Percentiles rank a stretch among this genome's conserved stretches.
These are phyloP conservation scores for Yponomeuta malinellus DNA, from an alignment of 2,888 invertebrate species.

Conservation along the genomic window DNA sequence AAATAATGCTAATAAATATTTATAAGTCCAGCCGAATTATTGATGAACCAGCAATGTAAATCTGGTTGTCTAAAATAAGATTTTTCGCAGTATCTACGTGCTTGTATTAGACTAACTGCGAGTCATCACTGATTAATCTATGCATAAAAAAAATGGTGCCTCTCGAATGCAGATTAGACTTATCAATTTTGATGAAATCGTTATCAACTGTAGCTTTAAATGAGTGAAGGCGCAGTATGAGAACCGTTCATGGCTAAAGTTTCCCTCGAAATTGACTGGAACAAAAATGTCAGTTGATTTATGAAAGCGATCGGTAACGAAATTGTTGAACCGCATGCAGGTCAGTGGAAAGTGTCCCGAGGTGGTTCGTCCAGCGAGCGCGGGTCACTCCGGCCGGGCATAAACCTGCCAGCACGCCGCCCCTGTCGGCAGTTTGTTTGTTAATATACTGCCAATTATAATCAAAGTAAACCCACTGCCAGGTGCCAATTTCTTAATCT, in stretches of 20 bases:
- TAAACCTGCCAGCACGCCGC: constrained; percentile 67
- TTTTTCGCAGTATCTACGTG: constrained; percentile 37
- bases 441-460: constrained; percentile 67
- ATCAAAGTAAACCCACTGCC: constrained; percentile 58
- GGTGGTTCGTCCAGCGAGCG: constrained; percentile 53
- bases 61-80: constrained; percentile 39
- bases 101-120: background rate
- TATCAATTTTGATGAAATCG: background rate
- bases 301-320: constrained; percentile 72
- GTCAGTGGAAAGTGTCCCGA: constrained; percentile 70
- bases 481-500: constrained; percentile 62
- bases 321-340: constrained; percentile 60
- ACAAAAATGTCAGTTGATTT: constrained; percentile 72
- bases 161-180: background rate
- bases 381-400: constrained; percentile 62
- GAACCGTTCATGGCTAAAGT: constrained; percentile 10
- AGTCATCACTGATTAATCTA: background rate
- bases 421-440: constrained; percentile 65
- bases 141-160: background rate
- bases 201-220: constrained; percentile 5
- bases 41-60: constrained; percentile 57
- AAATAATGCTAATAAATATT: constrained; percentile 66
- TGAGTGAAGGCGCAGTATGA: background rate
- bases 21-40: constrained; percentile 44
- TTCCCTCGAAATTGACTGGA: constrained; percentile 53